phyloP scores from a whole-genome alignment of 2,797 vertebrate species.

The Pangasius krempfi region DNA sequence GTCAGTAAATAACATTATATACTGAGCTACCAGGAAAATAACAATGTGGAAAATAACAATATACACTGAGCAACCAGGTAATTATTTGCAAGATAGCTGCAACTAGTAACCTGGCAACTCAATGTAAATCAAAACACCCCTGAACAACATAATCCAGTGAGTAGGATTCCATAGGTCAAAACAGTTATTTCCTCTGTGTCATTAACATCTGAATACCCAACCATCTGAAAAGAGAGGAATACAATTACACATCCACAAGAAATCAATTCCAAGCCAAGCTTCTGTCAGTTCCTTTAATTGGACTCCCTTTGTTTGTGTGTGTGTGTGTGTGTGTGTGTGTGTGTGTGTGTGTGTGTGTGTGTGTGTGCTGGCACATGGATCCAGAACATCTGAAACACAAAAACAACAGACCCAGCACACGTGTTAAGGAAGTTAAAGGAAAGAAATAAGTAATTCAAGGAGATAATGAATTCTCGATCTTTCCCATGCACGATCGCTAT shows the following conservation, averaged over 20 bases:
- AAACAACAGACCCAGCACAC: constrained; percentile 23
- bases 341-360: constrained; percentile 7
- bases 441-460: constrained; percentile 30
- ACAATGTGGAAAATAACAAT: background rate
- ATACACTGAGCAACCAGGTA: background rate
- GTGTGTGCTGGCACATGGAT: background rate
- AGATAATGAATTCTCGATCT: constrained; percentile 53
- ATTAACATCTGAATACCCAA: constrained; percentile 6
- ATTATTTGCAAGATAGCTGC: background rate
- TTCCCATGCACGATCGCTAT: constrained; percentile 47
- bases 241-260: constrained; percentile 54
- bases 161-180: constrained; percentile 6
- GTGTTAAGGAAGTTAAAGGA: constrained; percentile 11
- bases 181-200: background rate
- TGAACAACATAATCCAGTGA: constrained; percentile 14
- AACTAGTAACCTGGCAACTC: background rate
- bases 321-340: constrained; percentile 12
- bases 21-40: background rate
- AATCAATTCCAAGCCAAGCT: constrained; percentile 53
- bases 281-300: constrained; percentile 50
- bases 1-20: background rate
- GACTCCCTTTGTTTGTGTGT: constrained; percentile 6
- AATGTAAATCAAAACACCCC: background rate
- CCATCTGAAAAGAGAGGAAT: constrained; percentile 33
- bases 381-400: background rate